phyloP scores from a whole-genome alignment of 2,797 vertebrate genomes.

The Malacoctenus gilli region DNA sequence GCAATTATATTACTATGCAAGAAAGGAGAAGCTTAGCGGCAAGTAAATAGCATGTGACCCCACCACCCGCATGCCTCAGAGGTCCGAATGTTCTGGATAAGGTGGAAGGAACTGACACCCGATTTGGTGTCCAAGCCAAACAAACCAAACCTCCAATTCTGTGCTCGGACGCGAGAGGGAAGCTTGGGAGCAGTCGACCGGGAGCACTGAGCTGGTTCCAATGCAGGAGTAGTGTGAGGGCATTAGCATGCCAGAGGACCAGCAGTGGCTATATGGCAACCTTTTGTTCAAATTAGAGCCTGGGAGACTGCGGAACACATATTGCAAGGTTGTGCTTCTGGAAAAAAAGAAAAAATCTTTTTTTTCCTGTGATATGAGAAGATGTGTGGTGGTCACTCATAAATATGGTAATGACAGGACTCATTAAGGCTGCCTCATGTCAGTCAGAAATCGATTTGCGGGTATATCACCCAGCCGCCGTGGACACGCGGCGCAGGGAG shows the following conservation, averaged over 20 bases:
- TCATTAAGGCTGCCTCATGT: constrained; percentile 41
- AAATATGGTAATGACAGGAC: constrained; percentile 48
- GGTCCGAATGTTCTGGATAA: too few species aligned
- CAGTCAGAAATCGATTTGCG: constrained; percentile 35
- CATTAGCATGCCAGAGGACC: constrained; percentile 32
- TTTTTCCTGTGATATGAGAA: constrained; percentile 22
- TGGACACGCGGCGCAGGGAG: too few species aligned
- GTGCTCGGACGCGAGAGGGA: too few species aligned
- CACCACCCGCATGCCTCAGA: too few species aligned
- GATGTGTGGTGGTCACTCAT: constrained; percentile 25
- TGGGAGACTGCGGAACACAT: constrained; percentile 19
- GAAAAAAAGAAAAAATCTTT: too few species aligned
- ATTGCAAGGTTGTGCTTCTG: constrained; percentile 32
- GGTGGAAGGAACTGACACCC: too few species aligned
- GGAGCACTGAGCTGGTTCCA: too few species aligned
- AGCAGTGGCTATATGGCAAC: constrained; percentile 34
- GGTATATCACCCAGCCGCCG: neutral
- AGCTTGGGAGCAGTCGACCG: too few species aligned
- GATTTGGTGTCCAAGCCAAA: too few species aligned
- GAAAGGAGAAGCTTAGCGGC: constrained; percentile 16
- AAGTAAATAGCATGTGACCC: constrained; percentile 50
- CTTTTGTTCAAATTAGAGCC: constrained; percentile 32
- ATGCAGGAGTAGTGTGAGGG: too few species aligned
- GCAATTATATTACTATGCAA: constrained; percentile 74
- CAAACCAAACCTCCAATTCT: too few species aligned